Evolutionary conservation across 2,888 invertebrate species (phyloP).

Genomic region (Carterocephalus palaemon): DNA sequence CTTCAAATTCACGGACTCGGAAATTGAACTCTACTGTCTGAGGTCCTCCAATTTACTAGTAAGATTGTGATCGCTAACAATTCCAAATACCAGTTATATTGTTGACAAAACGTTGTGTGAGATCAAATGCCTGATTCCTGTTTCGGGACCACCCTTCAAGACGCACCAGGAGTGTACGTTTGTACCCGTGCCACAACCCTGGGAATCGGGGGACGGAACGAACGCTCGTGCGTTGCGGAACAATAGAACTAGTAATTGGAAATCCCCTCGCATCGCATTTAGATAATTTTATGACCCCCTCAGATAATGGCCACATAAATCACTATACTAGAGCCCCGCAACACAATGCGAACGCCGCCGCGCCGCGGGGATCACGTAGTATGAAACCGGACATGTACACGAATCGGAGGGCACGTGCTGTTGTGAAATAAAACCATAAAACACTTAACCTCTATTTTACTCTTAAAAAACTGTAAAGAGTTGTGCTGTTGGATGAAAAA

Average conservation of each 20-base stretch:
- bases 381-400: slow-evolving; percentile 6
- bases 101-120: no score
- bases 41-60: no score
- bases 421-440: slow-evolving; percentile 24
- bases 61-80: no score
- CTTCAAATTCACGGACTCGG: slow-evolving; percentile 37
- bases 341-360: slow-evolving; percentile 31
- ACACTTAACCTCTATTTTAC: no score
- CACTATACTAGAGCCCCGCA: slow-evolving; percentile 37
- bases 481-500: no score
- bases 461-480: no score
- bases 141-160: no score
- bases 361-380: slow-evolving; percentile 4
- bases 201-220: slow-evolving; percentile 34
- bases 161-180: no score
- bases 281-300: slow-evolving; percentile 47
- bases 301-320: slow-evolving; percentile 63
- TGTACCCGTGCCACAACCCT: slow-evolving; percentile 29
- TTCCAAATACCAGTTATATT: slow-evolving; percentile 41
- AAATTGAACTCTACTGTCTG: slow-evolving; percentile 59
- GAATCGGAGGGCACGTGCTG: slow-evolving; percentile 23
- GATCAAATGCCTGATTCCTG: no score
- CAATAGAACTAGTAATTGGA: slow-evolving; percentile 50
- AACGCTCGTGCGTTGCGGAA: slow-evolving; percentile 37
- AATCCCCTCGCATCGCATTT: slow-evolving; percentile 42